Conservation (phyloP, 2,797 vertebrate species). For the Mus caroli region DNA sequence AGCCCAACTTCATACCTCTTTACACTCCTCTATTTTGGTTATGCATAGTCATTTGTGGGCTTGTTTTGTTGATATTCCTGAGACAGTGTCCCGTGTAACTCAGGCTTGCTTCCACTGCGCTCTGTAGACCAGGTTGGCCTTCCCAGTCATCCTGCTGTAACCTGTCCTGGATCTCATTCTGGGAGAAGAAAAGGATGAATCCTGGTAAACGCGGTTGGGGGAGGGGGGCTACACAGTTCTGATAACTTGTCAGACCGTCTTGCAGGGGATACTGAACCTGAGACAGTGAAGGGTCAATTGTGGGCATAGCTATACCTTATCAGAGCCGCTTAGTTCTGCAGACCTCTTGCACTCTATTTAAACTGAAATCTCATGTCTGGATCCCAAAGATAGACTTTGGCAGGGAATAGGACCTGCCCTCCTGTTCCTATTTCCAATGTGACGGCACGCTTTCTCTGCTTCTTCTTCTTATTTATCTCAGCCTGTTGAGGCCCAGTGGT, state of each 20-base stretch:
- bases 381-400: background rate
- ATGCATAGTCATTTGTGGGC: background rate
- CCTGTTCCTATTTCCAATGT: background rate
- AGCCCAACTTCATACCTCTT: background rate
- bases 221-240: no score
- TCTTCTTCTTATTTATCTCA: background rate
- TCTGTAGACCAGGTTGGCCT: background rate
- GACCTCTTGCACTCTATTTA: background rate
- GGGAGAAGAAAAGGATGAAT: background rate
- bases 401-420: no score
- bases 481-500: no score
- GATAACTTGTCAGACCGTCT: background rate
- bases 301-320: background rate
- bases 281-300: background rate
- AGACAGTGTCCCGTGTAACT: background rate
- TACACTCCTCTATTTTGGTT: background rate
- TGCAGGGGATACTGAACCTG: background rate
- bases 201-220: background rate
- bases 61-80: background rate
- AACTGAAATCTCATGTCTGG: background rate
- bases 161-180: no score
- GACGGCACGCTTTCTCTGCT: background rate
- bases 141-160: background rate
- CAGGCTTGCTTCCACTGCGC: background rate
- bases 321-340: background rate